phyloP scores from a whole-genome alignment of 2,888 invertebrate genomes.

The Crioceris asparagi region DNA sequence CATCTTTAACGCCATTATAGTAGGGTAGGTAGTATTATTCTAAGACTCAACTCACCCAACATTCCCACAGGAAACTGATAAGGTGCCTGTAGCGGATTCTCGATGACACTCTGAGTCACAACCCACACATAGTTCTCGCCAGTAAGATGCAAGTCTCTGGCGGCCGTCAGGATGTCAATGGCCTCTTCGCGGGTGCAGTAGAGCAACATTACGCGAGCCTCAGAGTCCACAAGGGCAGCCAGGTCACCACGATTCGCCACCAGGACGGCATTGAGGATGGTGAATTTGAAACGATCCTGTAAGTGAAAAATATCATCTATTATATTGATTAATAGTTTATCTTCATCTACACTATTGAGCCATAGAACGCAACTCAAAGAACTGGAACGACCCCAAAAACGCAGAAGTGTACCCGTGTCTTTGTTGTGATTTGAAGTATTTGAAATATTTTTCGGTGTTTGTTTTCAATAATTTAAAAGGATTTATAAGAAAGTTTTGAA shows the following conservation, averaged over 20 bases:
- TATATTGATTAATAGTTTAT: no score
- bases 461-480: no score
- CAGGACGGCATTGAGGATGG: conserved; percentile 75
- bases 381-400: no score
- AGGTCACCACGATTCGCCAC: conserved; percentile 71
- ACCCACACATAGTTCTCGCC: conserved; percentile 96
- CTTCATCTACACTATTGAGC: no score
- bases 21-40: not conserved
- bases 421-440: no score
- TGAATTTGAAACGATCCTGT: conserved; percentile 61
- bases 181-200: conserved; percentile 87
- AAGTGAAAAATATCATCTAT: conserved; percentile 14
- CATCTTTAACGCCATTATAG: not conserved
- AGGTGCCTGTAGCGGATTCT: conserved; percentile 63
- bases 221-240: conserved; percentile 73
- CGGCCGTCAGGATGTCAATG: conserved; percentile 66
- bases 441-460: no score
- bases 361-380: no score
- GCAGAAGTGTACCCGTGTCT: no score
- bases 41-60: conserved; percentile 61
- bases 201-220: conserved; percentile 84
- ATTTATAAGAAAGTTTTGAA: no score
- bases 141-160: conserved; percentile 65
- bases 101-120: conserved; percentile 88
- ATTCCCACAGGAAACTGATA: conserved; percentile 82